Conservation (phyloP, 2,113 vertebrate genomes). For the Arenaria interpres region DNA sequence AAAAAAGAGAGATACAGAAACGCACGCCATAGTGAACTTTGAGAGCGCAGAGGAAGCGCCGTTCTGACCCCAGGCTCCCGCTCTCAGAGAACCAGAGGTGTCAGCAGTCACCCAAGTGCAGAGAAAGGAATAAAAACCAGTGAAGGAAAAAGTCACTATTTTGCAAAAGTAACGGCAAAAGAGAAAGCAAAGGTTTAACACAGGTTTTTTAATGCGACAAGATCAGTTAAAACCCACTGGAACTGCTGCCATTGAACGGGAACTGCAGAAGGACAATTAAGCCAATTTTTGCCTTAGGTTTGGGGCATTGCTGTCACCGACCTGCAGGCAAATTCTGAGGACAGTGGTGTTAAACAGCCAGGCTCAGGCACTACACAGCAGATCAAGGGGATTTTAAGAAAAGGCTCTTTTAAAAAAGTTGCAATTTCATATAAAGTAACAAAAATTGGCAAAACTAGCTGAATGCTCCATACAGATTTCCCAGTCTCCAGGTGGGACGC, state of each 20-base stretch:
- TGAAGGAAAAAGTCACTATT: not conserved
- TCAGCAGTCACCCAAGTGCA: not conserved
- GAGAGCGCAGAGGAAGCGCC: not conserved
- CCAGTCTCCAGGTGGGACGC: not conserved
- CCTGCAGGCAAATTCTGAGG: not conserved
- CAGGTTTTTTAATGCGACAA: not conserved
- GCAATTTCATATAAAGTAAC: not conserved
- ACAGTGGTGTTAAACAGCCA: not conserved
- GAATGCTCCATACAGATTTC: not conserved
- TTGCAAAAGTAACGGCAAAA: not conserved
- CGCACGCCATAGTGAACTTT: not conserved
- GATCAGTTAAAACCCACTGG: not conserved
- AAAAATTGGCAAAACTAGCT: constrained; percentile 19
- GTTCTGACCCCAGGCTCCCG: not conserved
- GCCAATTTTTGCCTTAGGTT: not conserved
- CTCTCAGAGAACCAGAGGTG: not conserved
- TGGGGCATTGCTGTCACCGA: not conserved
- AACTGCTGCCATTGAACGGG: not conserved
- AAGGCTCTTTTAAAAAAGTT: constrained; percentile 34
- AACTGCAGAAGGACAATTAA: not conserved
- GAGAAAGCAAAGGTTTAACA: not conserved
- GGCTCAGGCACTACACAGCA: not conserved
- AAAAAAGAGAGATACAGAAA: not conserved
- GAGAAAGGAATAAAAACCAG: not conserved
- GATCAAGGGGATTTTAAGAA: not conserved